Conservation (phyloP, 2,797 vertebrate species). For the Melanogrammus aeglefinus region DNA sequence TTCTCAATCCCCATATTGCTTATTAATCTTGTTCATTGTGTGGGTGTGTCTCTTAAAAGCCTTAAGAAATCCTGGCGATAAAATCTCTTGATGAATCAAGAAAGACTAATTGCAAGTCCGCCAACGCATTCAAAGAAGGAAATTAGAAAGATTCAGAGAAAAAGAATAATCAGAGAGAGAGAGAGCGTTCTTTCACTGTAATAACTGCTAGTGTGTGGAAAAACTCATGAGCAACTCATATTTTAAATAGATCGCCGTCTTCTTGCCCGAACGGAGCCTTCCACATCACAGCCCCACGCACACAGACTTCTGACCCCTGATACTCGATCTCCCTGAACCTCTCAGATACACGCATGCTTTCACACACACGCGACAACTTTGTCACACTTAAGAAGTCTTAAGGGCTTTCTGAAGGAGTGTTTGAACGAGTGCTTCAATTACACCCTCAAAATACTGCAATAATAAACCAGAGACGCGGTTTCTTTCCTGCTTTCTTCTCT, state of each 20-base stretch:
- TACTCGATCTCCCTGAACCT: background rate
- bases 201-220: background rate
- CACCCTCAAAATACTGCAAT: background rate
- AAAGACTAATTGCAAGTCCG: conserved; percentile 24
- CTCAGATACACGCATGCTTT: background rate
- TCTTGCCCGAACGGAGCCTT: background rate
- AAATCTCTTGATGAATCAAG: conserved; percentile 14
- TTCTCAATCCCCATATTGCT: background rate
- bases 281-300: background rate
- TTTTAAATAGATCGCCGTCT: background rate
- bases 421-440: background rate
- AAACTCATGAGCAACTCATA: background rate
- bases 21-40: conserved; percentile 22
- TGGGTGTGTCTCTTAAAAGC: conserved; percentile 24
- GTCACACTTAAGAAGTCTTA: background rate
- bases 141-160: conserved; percentile 23
- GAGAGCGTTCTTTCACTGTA: background rate
- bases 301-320: background rate
- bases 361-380: background rate
- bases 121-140: conserved; percentile 31
- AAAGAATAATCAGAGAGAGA: background rate
- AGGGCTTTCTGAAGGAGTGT: background rate
- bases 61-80: conserved; percentile 9
- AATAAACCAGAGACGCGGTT: background rate
- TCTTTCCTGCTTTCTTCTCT: background rate